These are phyloP conservation scores for Psittacula derbiana DNA, from an alignment of 2,797 vertebrate genomes.

Conservation along the genomic window DNA sequence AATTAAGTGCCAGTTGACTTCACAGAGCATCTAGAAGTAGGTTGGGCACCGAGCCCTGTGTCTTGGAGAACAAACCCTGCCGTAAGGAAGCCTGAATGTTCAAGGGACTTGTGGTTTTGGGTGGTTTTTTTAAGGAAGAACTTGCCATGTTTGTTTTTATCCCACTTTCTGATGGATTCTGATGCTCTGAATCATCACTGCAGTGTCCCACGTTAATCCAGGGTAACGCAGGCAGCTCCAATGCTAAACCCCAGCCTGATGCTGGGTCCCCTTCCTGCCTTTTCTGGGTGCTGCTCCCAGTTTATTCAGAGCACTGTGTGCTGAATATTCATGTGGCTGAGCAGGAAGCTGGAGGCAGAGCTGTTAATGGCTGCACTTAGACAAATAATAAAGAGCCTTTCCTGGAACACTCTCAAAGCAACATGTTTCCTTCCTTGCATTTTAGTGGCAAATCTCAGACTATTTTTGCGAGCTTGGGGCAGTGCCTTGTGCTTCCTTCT, in stretches of 20 bases:
- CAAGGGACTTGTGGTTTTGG: fast-evolving
- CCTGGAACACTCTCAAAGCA: slow-evolving; percentile 27
- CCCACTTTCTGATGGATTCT: fast-evolving
- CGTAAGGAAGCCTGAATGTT: background rate
- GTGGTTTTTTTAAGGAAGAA: background rate
- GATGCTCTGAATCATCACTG: fast-evolving
- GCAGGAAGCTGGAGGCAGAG: background rate
- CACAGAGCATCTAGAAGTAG: background rate
- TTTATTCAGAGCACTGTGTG: fast-evolving
- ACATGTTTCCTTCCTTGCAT: slow-evolving; percentile 58
- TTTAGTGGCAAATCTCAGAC: slow-evolving; percentile 13
- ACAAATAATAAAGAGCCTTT: slow-evolving; percentile 19
- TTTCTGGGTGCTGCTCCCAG: background rate
- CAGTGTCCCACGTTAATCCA: fast-evolving
- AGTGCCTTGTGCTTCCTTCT: slow-evolving; percentile 1
- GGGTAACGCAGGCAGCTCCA: background rate
- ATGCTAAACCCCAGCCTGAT: background rate
- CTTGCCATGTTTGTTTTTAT: fast-evolving
- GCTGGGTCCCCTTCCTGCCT: background rate
- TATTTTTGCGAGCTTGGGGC: background rate
- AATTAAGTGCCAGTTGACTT: background rate
- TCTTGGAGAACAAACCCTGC: background rate
- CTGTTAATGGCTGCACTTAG: background rate
- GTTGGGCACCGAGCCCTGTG: background rate
- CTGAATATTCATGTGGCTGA: background rate